Evolutionary conservation across 2,113 vertebrate genomes (phyloP), one percentile per base, ranked within the genome.

Genomic region (Odobenus rosmarus): DNA sequence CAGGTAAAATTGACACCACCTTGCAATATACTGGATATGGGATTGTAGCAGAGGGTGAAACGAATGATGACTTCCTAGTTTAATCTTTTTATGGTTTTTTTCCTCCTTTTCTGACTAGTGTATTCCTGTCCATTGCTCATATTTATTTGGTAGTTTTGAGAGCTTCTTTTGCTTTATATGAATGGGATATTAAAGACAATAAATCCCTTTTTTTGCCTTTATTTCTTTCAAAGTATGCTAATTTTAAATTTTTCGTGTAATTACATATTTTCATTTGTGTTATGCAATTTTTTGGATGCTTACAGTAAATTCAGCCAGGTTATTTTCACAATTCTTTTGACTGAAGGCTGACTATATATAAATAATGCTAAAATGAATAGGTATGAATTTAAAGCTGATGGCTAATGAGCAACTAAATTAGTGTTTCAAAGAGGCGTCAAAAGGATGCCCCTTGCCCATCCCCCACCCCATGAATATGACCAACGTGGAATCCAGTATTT

Each of bases 311-410:
- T 72, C 15, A 67, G 15, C 55, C 11, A 62, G 39, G 12, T 92
- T 72, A 57, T 81, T 87, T 92, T 80, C 26, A 81, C 23, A 64
- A 21, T 88, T 92, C 64, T 84, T 92, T 87, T 74, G n/a, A 62
- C 12, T 53, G 82, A 61, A 69, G 39, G 11, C 7, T 82, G 55
- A 62, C 64, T 72, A 21, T 57, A n/a, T 86, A 53, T 36, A 69
- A 87, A 62, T 61, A 86, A 59, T 80, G 42, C 9, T 72, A 64
- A 81, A 69, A 91, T 51, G 39, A 91, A 80, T 71, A 80, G 18
- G 10, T 53, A 71, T n/a, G n/a, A 80, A 55, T 87, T 53, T 71
- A 81, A 95, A 64, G 16, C 28, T 81, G 33, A 71, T 21, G 28
- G 46, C 26, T 69, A 80, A 62, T 33, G 7, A 87, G n/a, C 26